A percentile compares a stretch with the other conserved stretches of the same genome.
Evolutionary conservation across 2,113 vertebrate genomes (phyloP).

Genomic region (Laticauda laticaudata): DNA sequence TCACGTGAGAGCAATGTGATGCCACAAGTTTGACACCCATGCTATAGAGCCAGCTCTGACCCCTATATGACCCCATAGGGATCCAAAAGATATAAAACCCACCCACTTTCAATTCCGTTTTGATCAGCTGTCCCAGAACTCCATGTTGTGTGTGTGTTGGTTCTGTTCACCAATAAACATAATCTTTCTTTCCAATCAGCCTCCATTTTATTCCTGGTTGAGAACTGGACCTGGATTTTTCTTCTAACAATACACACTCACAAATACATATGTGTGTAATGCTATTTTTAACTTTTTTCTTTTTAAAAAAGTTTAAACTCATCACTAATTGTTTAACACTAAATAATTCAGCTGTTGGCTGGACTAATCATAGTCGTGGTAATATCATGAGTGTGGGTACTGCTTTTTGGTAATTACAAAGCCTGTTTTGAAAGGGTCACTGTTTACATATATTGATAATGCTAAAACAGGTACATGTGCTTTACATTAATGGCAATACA

Average conservation of each 20-base stretch:
- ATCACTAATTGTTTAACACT: not conserved
- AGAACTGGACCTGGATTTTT: too few relatives aligned
- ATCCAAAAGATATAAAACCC: too few relatives aligned
- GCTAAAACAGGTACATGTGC: not conserved
- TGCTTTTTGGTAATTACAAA: not conserved
- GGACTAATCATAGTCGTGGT: not conserved
- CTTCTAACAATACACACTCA: not conserved
- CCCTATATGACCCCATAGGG: too few relatives aligned
- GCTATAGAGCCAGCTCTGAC: too few relatives aligned
- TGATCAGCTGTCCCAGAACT: too few relatives aligned
- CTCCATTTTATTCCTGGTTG: too few relatives aligned
- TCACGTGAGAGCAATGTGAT: too few relatives aligned
- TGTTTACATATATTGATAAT: not conserved
- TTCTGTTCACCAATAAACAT: too few relatives aligned
- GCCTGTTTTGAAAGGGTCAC: not conserved
- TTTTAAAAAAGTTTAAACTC: not conserved
- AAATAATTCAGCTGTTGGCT: not conserved
- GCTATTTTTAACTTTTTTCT: not conserved
- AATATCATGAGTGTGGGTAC: not conserved
- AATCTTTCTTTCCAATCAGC: too few relatives aligned
- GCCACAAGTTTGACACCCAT: too few relatives aligned
- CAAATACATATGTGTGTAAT: not conserved
- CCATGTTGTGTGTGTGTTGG: too few relatives aligned
- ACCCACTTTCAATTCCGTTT: too few relatives aligned
- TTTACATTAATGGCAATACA: not conserved